Evolutionary conservation across 2,888 invertebrate genomes (phyloP).

Genomic region (Euzophera pinguis): DNA sequence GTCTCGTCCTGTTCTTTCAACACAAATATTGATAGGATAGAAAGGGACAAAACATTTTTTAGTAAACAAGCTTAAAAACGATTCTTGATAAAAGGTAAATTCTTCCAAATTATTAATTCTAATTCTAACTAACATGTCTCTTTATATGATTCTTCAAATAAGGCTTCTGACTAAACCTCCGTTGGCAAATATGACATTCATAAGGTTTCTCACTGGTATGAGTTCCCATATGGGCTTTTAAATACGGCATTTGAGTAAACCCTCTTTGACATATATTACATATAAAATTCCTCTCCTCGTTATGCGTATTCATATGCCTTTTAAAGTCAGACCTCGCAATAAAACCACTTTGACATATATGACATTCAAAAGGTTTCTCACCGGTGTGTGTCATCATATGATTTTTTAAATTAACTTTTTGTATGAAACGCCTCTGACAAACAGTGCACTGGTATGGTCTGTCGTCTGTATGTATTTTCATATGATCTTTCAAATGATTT

Average conservation of each 20-base stretch:
- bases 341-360: not conserved
- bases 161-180: slow-evolving; percentile 1
- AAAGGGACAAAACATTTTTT: too few species aligned
- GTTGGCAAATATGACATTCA: not conserved
- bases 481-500: not conserved
- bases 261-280: not conserved
- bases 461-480: slow-evolving; percentile 3
- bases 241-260: not conserved
- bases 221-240: not conserved
- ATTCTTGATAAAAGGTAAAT: too few species aligned
- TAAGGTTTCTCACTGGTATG: slow-evolving; percentile 3
- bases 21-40: too few species aligned
- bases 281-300: not conserved
- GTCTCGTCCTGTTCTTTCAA: too few species aligned
- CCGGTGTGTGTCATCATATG: slow-evolving; percentile 5
- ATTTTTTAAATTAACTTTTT: slow-evolving; percentile 1
- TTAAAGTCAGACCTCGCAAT: slow-evolving; percentile 1
- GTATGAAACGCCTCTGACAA: not conserved
- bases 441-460: not conserved
- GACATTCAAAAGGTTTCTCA: slow-evolving; percentile 2
- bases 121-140: not conserved
- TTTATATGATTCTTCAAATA: slow-evolving; percentile 5
- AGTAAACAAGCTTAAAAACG: too few species aligned
- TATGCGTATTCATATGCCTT: slow-evolving; percentile 5
- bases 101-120: not conserved